A percentile compares a stretch with the other conserved stretches of the same genome.
These are phyloP conservation scores for Gymnorhina tibicen DNA, from an alignment of 2,113 vertebrate genomes.

Conservation along the genomic window DNA sequence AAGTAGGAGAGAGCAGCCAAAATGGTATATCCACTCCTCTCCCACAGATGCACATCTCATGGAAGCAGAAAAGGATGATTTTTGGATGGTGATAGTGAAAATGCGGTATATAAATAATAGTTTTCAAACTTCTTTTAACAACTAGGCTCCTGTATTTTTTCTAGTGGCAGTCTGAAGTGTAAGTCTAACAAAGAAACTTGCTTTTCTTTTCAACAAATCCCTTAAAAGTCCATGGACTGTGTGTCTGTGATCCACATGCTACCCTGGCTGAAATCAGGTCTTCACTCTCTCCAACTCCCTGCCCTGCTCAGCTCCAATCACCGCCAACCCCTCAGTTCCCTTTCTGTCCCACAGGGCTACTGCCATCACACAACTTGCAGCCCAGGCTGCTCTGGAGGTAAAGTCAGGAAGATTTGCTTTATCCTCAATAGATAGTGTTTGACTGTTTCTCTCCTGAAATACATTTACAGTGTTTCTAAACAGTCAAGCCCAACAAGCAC, in stretches of 20 bases:
- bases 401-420: not conserved
- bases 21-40: not conserved
- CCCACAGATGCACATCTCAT: fast-evolving
- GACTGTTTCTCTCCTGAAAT: not conserved
- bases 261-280: not conserved
- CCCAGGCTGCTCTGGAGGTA: not conserved
- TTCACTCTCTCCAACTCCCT: not conserved
- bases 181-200: not conserved
- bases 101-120: not conserved
- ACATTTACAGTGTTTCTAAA: not conserved
- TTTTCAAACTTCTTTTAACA: not conserved
- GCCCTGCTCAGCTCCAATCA: not conserved
- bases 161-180: not conserved
- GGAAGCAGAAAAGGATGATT: not conserved
- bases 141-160: not conserved
- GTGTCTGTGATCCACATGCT: not conserved
- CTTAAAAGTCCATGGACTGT: not conserved
- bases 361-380: not conserved
- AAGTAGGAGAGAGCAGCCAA: not conserved
- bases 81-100: not conserved
- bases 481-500: not conserved
- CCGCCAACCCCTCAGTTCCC: not conserved
- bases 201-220: not conserved
- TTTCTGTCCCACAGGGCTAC: not conserved
- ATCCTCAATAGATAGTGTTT: not conserved